These are phyloP conservation scores for Melanerpes formicivorus DNA, from an alignment of 2,113 vertebrate species.

Conservation along the genomic window DNA sequence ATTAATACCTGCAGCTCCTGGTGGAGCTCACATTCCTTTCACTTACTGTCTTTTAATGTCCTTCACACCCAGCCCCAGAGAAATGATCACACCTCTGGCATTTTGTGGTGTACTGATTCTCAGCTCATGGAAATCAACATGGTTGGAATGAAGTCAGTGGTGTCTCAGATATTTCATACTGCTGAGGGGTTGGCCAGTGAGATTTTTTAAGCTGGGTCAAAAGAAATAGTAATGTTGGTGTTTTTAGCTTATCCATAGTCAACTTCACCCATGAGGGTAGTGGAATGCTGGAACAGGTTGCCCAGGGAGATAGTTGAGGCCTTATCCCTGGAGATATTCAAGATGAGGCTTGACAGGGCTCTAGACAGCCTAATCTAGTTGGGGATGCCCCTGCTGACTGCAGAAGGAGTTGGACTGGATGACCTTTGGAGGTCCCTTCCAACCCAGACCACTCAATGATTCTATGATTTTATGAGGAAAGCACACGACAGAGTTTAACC, in stretches of 20 bases:
- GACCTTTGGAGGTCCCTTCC: too few species aligned
- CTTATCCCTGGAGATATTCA: too few species aligned
- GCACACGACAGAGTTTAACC: too few species aligned
- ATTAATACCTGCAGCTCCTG: neutral
- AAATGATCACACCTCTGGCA: neutral
- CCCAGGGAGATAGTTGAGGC: too few species aligned
- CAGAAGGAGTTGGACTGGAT: too few species aligned
- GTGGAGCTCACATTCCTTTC: neutral
- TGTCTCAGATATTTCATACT: neutral
- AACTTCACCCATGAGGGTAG: neutral
- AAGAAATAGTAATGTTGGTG: neutral
- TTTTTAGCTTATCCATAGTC: neutral
- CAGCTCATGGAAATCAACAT: neutral
- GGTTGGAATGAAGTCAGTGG: neutral
- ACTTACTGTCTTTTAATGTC: neutral
- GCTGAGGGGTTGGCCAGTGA: neutral
- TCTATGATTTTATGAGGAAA: too few species aligned
- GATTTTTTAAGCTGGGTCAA: neutral
- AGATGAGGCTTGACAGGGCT: too few species aligned
- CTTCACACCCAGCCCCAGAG: neutral
- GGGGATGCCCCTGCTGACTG: too few species aligned
- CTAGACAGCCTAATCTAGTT: too few species aligned
- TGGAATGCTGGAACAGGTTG: too few species aligned
- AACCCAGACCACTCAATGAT: too few species aligned
- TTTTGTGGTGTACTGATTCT: fast-evolving